These are phyloP conservation scores for Pontoporia blainvillei DNA, from an alignment of 2,113 vertebrate species.

Conservation along the genomic window DNA sequence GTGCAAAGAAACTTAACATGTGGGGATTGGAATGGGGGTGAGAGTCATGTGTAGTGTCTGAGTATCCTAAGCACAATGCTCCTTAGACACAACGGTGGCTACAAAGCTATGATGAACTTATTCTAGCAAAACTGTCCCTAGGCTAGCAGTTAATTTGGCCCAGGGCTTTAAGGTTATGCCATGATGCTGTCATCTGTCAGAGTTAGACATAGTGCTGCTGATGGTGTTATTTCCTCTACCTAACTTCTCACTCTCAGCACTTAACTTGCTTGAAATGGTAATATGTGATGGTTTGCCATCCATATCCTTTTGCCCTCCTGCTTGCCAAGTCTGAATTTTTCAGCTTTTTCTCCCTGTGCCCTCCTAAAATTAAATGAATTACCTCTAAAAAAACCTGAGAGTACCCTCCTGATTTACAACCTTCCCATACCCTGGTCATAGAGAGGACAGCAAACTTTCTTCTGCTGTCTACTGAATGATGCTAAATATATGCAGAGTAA, in stretches of 20 bases:
- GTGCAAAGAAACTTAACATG: neutral
- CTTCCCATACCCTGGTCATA: neutral
- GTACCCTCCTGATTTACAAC: constrained; percentile 50
- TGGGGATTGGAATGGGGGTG: neutral
- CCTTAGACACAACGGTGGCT: neutral
- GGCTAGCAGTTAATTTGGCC: neutral
- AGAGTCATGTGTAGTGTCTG: rapidly evolving
- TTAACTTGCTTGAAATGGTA: constrained; percentile 49
- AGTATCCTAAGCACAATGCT: neutral
- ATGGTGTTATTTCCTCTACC: constrained; percentile 27
- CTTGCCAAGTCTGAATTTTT: constrained; percentile 42
- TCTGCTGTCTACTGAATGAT: neutral
- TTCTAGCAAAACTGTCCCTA: neutral
- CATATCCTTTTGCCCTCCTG: constrained; percentile 1
- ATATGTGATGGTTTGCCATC: neutral
- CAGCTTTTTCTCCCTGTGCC: neutral
- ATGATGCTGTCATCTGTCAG: neutral
- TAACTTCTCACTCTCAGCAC: constrained; percentile 12
- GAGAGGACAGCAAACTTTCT: neutral
- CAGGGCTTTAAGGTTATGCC: neutral
- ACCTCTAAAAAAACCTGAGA: neutral
- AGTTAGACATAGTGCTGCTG: neutral
- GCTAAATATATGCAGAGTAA: constrained; percentile 15
- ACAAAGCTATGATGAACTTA: neutral
- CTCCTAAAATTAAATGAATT: constrained; percentile 56